phyloP scores from a whole-genome alignment of 2,797 vertebrate genomes.

The Macrochelys suwanniensis region DNA sequence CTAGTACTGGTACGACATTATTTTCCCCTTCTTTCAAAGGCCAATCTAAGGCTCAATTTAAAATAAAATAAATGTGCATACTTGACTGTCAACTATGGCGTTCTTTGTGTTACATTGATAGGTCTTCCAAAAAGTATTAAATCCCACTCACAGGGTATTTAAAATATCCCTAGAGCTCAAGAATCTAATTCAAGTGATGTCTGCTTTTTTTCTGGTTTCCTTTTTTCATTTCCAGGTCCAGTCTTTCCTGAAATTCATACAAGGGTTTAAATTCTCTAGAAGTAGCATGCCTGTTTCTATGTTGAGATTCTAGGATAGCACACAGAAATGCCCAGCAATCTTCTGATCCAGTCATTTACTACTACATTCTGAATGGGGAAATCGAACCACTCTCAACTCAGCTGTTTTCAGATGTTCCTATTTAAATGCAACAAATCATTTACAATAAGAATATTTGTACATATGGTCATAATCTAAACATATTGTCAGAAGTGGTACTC shows the following conservation, averaged over 20 bases:
- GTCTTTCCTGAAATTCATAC: not conserved
- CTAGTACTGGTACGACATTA: not conserved
- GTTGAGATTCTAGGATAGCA: not conserved
- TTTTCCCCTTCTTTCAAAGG: not conserved
- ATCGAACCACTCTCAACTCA: not conserved
- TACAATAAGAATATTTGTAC: not conserved
- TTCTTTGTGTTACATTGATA: not conserved
- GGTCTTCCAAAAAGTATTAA: not conserved
- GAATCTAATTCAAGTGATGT: not conserved
- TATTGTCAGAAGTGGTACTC: not conserved
- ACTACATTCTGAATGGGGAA: not conserved
- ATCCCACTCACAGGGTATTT: not conserved
- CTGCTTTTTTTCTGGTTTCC: not conserved
- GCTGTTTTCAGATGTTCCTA: not conserved
- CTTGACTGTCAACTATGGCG: not conserved
- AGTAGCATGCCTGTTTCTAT: not conserved
- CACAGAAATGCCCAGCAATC: not conserved
- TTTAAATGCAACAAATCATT: slow-evolving; percentile 6
- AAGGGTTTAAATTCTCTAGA: not conserved
- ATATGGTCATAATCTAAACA: not conserved
- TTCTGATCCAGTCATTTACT: not conserved
- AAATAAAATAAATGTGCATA: not conserved
- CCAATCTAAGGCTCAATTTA: not conserved
- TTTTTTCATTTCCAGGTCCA: not conserved
- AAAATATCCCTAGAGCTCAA: not conserved